Base-by-base conservation (phyloP, 2,888 invertebrate genomes). In the Melipona bicolor region DNA sequence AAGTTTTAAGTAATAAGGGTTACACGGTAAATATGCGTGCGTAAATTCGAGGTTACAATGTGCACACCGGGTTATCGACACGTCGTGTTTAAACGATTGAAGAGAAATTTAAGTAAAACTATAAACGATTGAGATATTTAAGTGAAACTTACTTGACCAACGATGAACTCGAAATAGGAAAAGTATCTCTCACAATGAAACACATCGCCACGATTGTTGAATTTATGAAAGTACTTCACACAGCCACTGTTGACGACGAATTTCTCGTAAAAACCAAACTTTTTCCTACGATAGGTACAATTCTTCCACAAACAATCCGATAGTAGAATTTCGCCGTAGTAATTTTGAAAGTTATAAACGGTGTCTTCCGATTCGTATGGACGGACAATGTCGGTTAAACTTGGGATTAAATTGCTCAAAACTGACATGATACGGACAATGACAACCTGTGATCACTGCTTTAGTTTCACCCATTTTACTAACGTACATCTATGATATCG, bases 351-450 rank as follows among this genome's bases (percentile, higher is more conserved):
- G 59, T 79, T 80, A 74, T 85, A 87, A 76, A 78, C n/a, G 15
- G 68, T 82, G n/a, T 87, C 87, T 71, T 87, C 87, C 27, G 87
- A 87, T 79, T 87, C 87, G 64, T 81, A 87, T 49, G 85, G 82
- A n/a, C 69, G 82, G 6, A 85, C 32, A 59, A 81, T 71, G 61
- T 85, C 64, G 77, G 62, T 77, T 54, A 87, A 67, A 21, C 50
- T 71, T 54, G 82, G 61, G 36, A 77, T 72, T 65, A 83, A 69
- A 64, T 81, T 81, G 71, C 71, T 71, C 75, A 87, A 62, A 62
- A 87, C 79, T 74, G 85, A 87, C 87, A 87, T 87, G 72, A 82
- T 77, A 77, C 54, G 68, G 70, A 67, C 69, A 64, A 43, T 50
- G 56, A 73, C 71, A 50, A 59, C 56, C 71, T 64, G 77, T 69